Percentiles rank a stretch among this genome's conserved stretches.
Evolutionary conservation across 2,113 vertebrate species (phyloP).

Genomic region (Salvelinus fontinalis): DNA sequence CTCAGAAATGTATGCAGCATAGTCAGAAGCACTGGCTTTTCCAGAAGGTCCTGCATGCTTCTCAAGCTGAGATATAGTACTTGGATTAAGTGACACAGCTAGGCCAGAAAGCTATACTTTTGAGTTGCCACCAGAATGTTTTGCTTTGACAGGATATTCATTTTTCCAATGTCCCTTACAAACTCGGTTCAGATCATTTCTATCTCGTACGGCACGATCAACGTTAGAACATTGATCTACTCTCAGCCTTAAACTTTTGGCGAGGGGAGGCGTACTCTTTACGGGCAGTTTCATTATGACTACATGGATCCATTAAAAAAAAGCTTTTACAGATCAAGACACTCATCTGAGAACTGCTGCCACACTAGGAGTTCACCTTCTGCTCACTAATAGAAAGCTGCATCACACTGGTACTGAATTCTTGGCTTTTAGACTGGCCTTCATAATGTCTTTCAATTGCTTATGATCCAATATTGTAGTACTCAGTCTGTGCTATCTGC

Average conservation of each 20-base stretch:
- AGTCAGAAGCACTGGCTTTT: not conserved
- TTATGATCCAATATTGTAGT: not conserved
- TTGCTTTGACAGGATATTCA: not conserved
- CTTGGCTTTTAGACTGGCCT: not conserved
- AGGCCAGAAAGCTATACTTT: not conserved
- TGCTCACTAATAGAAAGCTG: not conserved
- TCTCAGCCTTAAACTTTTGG: not conserved
- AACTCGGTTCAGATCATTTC: not conserved
- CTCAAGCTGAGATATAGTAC: not conserved
- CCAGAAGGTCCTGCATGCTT: not conserved
- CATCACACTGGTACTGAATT: not conserved
- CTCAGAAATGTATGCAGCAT: not conserved
- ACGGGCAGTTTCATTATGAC: not conserved
- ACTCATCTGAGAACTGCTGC: conserved; percentile 6
- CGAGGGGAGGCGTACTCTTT: not conserved
- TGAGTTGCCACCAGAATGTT: not conserved
- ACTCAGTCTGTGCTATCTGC: not conserved
- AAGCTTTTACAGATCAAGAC: not conserved
- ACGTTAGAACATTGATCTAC: not conserved
- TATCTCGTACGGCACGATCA: not conserved
- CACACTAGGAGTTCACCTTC: not conserved
- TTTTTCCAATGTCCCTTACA: conserved; percentile 12
- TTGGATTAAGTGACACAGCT: not conserved
- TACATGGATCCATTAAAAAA: not conserved
- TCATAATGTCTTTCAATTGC: not conserved